These are phyloP conservation scores for Polyommatus icarus DNA, from an alignment of 2,888 invertebrate genomes.

Conservation along the genomic window DNA sequence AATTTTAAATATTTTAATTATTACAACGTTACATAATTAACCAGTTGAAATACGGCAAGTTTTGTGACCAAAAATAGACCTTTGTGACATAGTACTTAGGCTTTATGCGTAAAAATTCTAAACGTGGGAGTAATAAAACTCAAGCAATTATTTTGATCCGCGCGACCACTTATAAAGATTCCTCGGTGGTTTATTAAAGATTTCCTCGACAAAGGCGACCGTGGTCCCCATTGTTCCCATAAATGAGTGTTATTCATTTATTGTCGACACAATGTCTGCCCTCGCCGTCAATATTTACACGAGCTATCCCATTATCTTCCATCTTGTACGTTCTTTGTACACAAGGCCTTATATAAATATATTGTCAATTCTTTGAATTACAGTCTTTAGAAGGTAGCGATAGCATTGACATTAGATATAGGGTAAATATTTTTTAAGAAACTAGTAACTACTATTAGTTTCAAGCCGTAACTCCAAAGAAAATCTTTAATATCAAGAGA, in stretches of 20 bases:
- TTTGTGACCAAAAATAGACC: background rate
- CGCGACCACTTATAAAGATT: slow-evolving; percentile 19
- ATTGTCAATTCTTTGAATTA: slow-evolving; percentile 8
- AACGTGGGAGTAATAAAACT: background rate
- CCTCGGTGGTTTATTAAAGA: slow-evolving; percentile 33
- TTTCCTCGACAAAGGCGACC: slow-evolving; percentile 39
- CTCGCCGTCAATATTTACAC: slow-evolving; percentile 68
- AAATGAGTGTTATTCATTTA: slow-evolving; percentile 79
- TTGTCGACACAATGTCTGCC: slow-evolving; percentile 73
- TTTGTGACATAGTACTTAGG: background rate
- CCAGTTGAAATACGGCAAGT: too few relatives aligned
- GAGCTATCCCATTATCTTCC: slow-evolving; percentile 4
- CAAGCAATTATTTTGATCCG: background rate
- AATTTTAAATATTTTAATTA: too few relatives aligned
- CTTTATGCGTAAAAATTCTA: background rate
- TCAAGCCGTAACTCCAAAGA: too few relatives aligned
- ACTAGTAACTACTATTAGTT: too few relatives aligned
- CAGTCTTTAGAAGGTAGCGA: background rate
- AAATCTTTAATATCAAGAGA: too few relatives aligned
- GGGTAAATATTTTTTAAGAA: too few relatives aligned
- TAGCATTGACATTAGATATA: background rate
- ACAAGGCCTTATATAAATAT: background rate
- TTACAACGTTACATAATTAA: too few relatives aligned
- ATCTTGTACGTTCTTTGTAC: slow-evolving; percentile 3
- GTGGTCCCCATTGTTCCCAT: slow-evolving; percentile 63